phyloP scores from a whole-genome alignment of 1,140 invertebrate genomes.

The Hyphantria cunea region DNA sequence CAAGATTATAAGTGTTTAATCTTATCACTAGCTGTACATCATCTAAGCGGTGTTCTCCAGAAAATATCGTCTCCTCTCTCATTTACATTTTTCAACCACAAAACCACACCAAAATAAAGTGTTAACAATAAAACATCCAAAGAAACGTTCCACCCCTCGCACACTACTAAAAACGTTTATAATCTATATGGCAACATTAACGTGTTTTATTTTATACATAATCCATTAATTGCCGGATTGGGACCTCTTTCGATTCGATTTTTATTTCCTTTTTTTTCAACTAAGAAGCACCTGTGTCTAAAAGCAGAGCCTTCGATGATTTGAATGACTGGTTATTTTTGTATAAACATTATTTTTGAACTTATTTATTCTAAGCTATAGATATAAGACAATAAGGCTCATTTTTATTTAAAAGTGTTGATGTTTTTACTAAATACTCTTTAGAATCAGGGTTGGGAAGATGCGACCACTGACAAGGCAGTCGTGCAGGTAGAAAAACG shows the following conservation, averaged over 20 bases:
- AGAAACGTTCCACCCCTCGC: constrained; percentile 19
- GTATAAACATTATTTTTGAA: constrained; percentile 50
- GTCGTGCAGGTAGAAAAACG: constrained; percentile 70
- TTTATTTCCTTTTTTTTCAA: constrained; percentile 47
- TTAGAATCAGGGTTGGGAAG: constrained; percentile 59
- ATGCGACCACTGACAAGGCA: constrained; percentile 56
- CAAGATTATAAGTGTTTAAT: too few relatives aligned
- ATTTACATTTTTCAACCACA: too few relatives aligned
- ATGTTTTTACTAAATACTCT: constrained; percentile 61
- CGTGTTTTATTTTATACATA: constrained; percentile 57
- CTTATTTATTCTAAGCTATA: constrained; percentile 1
- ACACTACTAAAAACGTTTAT: constrained; percentile 42
- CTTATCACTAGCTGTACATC: too few relatives aligned
- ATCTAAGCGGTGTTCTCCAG: too few relatives aligned
- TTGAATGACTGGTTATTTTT: constrained; percentile 73
- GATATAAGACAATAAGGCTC: not conserved
- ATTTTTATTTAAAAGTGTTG: not conserved
- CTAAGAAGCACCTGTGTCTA: constrained; percentile 62
- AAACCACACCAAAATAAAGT: too few relatives aligned
- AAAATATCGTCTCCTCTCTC: too few relatives aligned
- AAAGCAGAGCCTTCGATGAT: constrained; percentile 60
- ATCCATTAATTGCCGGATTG: constrained; percentile 68
- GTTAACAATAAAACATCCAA: constrained; percentile 9
- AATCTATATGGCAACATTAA: constrained; percentile 51
- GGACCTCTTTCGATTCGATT: constrained; percentile 41